A percentile compares a stretch with the other conserved stretches of the same genome.
Evolutionary conservation across 2,888 invertebrate genomes (phyloP).

Genomic region (Caenorhabditis sulstoni): DNA sequence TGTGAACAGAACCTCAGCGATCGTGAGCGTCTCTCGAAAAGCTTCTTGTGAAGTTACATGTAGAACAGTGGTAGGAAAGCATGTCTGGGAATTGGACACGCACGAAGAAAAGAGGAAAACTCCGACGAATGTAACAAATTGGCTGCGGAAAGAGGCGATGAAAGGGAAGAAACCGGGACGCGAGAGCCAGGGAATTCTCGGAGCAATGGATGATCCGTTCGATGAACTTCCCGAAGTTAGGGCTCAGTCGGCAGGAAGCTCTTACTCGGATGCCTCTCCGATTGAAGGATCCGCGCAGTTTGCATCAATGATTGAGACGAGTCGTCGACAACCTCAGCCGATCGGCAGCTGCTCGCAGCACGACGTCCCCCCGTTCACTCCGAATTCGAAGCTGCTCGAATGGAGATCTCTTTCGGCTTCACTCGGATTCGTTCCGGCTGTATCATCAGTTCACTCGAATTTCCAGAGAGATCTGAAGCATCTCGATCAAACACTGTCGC

Average conservation of each 20-base stretch:
- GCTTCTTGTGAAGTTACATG: slow-evolving; percentile 66
- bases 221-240: slow-evolving; percentile 64
- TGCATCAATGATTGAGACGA: slow-evolving; percentile 60
- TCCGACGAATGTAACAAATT: slow-evolving; percentile 65
- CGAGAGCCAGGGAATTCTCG: slow-evolving; percentile 66
- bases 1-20: slow-evolving; percentile 59
- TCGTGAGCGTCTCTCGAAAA: slow-evolving; percentile 54
- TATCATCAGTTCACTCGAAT: slow-evolving; percentile 65
- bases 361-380: slow-evolving; percentile 34
- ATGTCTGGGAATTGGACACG: slow-evolving; percentile 71
- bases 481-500: slow-evolving; percentile 87
- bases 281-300: slow-evolving; percentile 59
- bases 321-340: slow-evolving; percentile 63
- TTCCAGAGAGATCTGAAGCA: slow-evolving; percentile 91
- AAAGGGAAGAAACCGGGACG: slow-evolving; percentile 65
- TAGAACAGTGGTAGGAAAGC: slow-evolving; percentile 74
- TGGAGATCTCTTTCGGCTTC: slow-evolving; percentile 67
- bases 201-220: slow-evolving; percentile 72
- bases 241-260: slow-evolving; percentile 10
- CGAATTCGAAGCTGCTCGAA: slow-evolving; percentile 59
- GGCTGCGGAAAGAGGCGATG: slow-evolving; percentile 69
- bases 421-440: slow-evolving; percentile 64
- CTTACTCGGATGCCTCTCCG: slow-evolving; percentile 16
- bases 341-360: slow-evolving; percentile 23
- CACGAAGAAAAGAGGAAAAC: slow-evolving; percentile 47